Evolutionary conservation across 2,888 invertebrate species (phyloP).

Genomic region (Erebia ligea): DNA sequence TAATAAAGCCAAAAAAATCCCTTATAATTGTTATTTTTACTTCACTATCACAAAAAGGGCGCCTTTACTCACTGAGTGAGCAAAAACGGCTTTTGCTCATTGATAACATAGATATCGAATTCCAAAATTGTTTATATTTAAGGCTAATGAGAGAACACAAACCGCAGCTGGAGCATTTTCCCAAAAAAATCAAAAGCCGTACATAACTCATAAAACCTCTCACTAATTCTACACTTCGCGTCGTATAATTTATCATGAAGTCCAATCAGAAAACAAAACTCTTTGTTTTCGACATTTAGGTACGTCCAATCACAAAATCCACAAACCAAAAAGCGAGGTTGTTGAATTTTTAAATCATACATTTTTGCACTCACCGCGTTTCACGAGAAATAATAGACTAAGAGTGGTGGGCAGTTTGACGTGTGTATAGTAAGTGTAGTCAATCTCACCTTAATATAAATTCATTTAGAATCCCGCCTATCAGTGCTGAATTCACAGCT

Average conservation of each 20-base stretch:
- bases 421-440: not conserved
- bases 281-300: slow-evolving; percentile 16
- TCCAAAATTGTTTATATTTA: too few relatives aligned
- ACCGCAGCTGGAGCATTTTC: not conserved
- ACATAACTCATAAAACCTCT: not conserved
- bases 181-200: not conserved
- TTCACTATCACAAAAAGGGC: too few relatives aligned
- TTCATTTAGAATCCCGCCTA: not conserved
- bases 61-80: too few relatives aligned
- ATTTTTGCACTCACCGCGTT: slow-evolving; percentile 21
- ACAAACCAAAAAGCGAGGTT: slow-evolving; percentile 15
- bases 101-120: too few relatives aligned
- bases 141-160: too few relatives aligned
- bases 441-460: not conserved
- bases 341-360: slow-evolving; percentile 25
- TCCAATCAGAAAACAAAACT: slow-evolving; percentile 7
- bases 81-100: too few relatives aligned
- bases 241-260: not conserved
- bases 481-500: too few relatives aligned
- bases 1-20: too few relatives aligned
- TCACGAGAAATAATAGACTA: slow-evolving; percentile 4
- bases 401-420: not conserved
- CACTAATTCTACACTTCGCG: not conserved
- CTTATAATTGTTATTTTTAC: too few relatives aligned
- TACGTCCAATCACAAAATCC: slow-evolving; percentile 23